Evolutionary conservation across 1,140 invertebrate species (phyloP), one percentile per base, ranked within the genome.

Genomic region (Ceratoteleas bidentatus): DNA sequence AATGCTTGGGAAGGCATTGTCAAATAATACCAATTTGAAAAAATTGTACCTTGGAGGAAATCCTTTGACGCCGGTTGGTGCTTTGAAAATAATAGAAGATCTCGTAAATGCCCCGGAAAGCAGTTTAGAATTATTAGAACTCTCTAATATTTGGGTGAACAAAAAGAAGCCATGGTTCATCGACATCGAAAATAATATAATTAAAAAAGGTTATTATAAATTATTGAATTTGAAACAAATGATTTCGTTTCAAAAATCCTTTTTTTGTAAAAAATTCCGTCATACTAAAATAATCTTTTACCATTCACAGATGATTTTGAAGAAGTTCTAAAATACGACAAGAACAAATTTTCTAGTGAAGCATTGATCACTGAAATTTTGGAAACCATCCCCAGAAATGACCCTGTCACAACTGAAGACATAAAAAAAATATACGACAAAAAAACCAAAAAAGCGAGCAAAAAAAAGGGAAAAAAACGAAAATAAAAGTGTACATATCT

Each of bases 81-180:
- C 73, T 10, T 56, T 86, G 6, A 64, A 60, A 36, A 64, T 92
- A 9, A 60, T 90, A 5, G 45, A 75, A 50, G 66, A 45, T 0
- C 65, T 85, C 6, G 14, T 64, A 11, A 56, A 72, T 36, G 60
- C 86, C 7, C 38, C 80, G 6, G 3, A 85, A 8, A 83, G 66
- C 43, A 13, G 62, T 45, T 47, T 93, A 56, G 45, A 81, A 7
- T 32, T 88, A 34, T 32, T 93, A 34, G 87, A 92, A 73, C 85
- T 93, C 50, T 88, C 89, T 36, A 89, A 91, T 66, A n/a, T n/a
- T n/a, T n/a, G n/a, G n/a, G 83, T 91, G 33, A 91, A 87, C 6
- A 92, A 90, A 72, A 45, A 85, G 16, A 83, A 90, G 33, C 68
- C 79, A 13, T 76, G n/a, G 6, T 50, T 9, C 9, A 34, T 61